Evolutionary conservation across 2,888 invertebrate genomes (phyloP).

Genomic region (Drosophila flavopinicola): DNA sequence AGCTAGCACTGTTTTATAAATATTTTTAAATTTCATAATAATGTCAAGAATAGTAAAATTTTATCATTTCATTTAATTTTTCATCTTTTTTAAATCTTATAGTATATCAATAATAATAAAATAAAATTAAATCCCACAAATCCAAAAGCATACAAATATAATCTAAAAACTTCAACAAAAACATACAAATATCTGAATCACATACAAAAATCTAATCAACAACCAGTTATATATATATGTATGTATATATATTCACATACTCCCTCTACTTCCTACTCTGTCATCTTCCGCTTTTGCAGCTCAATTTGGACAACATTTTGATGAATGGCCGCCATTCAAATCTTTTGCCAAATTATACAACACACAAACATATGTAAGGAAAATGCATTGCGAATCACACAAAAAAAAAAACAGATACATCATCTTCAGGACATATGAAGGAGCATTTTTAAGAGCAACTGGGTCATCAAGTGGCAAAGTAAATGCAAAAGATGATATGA

Average conservation of each 20-base stretch:
- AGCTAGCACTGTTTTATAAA: too few relatives aligned
- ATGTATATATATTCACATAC: neutral
- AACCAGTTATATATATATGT: constrained; percentile 4
- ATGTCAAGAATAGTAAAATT: too few relatives aligned
- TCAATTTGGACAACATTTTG: constrained; percentile 58
- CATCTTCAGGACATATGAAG: constrained; percentile 41
- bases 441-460: constrained; percentile 50
- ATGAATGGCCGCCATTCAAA: constrained; percentile 61
- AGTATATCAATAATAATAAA: too few relatives aligned
- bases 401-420: constrained; percentile 58
- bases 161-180: neutral
- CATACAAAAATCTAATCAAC: constrained; percentile 14
- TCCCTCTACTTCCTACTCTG: too few relatives aligned
- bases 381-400: constrained; percentile 51
- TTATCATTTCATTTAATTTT: too few relatives aligned
- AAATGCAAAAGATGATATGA: constrained; percentile 45
- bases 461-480: constrained; percentile 25
- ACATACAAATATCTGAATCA: neutral
- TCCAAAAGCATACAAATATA: neutral
- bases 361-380: constrained; percentile 44
- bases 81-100: too few relatives aligned
- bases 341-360: constrained; percentile 53
- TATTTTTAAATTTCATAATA: too few relatives aligned
- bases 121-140: too few relatives aligned
- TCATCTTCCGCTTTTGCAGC: constrained; percentile 21